phyloP scores from a whole-genome alignment of 2,113 vertebrate genomes.

The Motacilla alba region DNA sequence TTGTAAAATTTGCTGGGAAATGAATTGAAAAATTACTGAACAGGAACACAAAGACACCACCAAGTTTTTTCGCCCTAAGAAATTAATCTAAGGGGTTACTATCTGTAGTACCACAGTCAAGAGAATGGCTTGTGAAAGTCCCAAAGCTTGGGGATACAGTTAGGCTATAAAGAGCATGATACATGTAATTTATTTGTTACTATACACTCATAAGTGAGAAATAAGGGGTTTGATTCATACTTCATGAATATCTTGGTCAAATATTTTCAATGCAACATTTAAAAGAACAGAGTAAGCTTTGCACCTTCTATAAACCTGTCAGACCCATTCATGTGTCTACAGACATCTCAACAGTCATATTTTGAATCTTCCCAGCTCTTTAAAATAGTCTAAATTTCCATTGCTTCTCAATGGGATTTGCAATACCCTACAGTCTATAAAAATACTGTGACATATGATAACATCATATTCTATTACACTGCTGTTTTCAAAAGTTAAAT shows the following conservation, averaged over 20 bases:
- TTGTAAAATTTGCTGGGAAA: background rate
- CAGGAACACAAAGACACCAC: background rate
- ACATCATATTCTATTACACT: background rate
- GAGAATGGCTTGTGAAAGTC: background rate
- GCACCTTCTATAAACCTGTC: background rate
- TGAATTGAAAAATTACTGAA: background rate
- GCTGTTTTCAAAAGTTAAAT: background rate
- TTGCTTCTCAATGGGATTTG: background rate
- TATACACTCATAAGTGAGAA: background rate
- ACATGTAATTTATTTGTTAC: background rate
- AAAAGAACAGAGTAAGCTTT: background rate
- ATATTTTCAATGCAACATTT: background rate
- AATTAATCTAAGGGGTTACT: background rate
- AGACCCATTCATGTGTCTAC: background rate
- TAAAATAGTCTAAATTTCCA: background rate
- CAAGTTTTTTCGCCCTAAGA: background rate
- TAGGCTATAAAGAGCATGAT: background rate
- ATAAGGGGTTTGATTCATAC: background rate
- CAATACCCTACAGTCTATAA: background rate
- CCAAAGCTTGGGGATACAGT: accelerated
- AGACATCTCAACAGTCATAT: background rate
- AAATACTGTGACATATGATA: background rate
- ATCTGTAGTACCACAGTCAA: background rate
- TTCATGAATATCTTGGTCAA: background rate
- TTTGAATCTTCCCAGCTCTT: background rate